Base-by-base conservation (phyloP, 2,113 vertebrate species). In the Illadopsis cleaveri region DNA sequence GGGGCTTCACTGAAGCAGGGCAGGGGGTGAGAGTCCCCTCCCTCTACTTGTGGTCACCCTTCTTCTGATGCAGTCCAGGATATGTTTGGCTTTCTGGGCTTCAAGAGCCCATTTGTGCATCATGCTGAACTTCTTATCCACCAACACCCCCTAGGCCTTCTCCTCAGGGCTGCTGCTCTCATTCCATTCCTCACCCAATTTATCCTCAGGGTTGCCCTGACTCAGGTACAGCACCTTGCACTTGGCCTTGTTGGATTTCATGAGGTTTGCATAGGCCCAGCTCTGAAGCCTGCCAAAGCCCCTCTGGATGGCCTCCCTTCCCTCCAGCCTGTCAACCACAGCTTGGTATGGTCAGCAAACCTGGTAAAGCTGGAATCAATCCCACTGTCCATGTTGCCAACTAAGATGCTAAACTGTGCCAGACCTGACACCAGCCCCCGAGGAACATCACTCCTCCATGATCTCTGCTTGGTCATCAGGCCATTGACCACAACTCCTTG, bases 381-480 rank as follows among this genome's bases (percentile, higher is more conserved):
- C 56, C 33, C 48, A 48, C 31, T 38, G 35, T 33, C 42, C 35
- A 17, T 3, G 6, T 2, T 40, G 12, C 31, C 25, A 62, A 0
- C 10, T 16, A 37, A 40, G 18, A 13, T 14, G 2, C 23, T 20
- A 16, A 56, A 56, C 21, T 5, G 3, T 0, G 0, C 23, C 15
- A 37, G 11, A 30, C 6, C 11, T 42, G 14, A 22, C 8, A 5
- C 27, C 4, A 5, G 1, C 2, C 50, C 17, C 23, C 45, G 28
- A n/a, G 10, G 25, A 58, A 7, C 14, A 19, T 5, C 45, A 27
- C 24, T 19, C 24, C 15, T 15, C 25, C 6, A 3, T 27, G 30
- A 24, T 19, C 22, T 16, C 54, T 20, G 1, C 12, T 3, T 37
- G 56, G 30, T 51, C 44, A 58, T 30, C 9, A 14, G 53, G 28